phyloP scores from a whole-genome alignment of 30 jellyfish, hydroid and myxozoan species.

The Chrysaora quinquecirrha region DNA sequence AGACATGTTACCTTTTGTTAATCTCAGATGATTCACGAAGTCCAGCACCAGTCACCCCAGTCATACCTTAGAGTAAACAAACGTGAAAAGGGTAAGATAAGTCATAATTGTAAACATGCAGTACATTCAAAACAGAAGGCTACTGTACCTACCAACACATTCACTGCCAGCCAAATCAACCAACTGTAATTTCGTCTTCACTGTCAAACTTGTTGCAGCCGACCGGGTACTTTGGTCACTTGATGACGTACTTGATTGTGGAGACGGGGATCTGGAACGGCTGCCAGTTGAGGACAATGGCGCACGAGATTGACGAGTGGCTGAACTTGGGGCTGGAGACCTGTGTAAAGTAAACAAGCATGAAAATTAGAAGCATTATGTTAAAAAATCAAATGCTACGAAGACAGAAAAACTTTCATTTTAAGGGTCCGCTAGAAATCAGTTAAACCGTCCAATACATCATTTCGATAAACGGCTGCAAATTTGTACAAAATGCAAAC shows the following conservation, averaged over 20 bases:
- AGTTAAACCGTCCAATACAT: no score
- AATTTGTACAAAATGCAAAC: no score
- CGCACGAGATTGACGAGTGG: slow-evolving; percentile 52
- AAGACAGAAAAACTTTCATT: no score
- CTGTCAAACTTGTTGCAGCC: slow-evolving; percentile 50
- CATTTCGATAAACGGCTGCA: no score
- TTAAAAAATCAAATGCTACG: no score
- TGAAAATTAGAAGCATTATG: no score
- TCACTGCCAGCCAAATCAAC: slow-evolving; percentile 97
- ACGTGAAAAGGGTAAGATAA: no score
- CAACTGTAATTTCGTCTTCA: slow-evolving; percentile 84
- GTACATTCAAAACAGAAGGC: no score
- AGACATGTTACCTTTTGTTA: slow-evolving; percentile 74
- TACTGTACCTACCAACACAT: slow-evolving; percentile 93
- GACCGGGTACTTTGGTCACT: slow-evolving; percentile 62
- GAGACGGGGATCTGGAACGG: slow-evolving; percentile 88
- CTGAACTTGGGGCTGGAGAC: slow-evolving; percentile 48
- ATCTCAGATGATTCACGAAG: slow-evolving; percentile 86
- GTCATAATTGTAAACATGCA: no score
- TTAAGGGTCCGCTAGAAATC: no score
- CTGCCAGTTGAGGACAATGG: slow-evolving; percentile 55
- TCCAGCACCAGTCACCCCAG: slow-evolving; percentile 96
- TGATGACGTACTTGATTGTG: slow-evolving; percentile 81
- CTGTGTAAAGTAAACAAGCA: slow-evolving; percentile 10
- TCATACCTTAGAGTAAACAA: slow-evolving; percentile 83